Conservation (phyloP, 2,113 vertebrate species). For the Laticauda colubrina region DNA sequence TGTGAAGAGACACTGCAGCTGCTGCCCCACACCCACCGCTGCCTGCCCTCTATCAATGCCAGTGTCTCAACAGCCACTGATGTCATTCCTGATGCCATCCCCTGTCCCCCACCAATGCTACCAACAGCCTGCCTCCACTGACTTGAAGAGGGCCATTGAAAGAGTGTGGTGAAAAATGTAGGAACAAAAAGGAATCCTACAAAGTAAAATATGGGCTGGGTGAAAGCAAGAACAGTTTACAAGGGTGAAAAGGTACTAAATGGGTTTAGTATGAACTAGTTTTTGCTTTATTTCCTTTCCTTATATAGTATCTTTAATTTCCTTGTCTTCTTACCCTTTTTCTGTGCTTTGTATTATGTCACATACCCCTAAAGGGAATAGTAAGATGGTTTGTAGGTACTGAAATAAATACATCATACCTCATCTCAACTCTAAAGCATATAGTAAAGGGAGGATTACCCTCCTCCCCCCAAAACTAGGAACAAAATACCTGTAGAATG, state of each 20-base stretch:
- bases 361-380: not conserved
- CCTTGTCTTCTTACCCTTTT: not conserved
- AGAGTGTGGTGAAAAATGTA: not conserved
- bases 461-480: slow-evolving; percentile 27
- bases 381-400: not conserved
- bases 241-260: not conserved
- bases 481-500: slow-evolving; percentile 18
- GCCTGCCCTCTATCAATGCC: not conserved
- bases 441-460: slow-evolving; percentile 36
- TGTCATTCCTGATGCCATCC: not conserved
- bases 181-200: not conserved
- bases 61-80: not conserved
- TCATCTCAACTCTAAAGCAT: not conserved
- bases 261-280: not conserved
- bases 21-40: not conserved
- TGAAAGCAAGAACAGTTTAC: not conserved
- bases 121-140: not conserved
- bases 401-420: slow-evolving; percentile 25
- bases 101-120: not conserved
- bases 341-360: not conserved
- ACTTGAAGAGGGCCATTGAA: not conserved
- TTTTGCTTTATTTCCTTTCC: not conserved
- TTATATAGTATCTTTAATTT: not conserved
- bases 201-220: not conserved
- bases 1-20: not conserved